Evolutionary conservation across 1,140 invertebrate genomes (phyloP), one percentile per base, ranked within the genome.

Genomic region (Meteorus sp.): DNA sequence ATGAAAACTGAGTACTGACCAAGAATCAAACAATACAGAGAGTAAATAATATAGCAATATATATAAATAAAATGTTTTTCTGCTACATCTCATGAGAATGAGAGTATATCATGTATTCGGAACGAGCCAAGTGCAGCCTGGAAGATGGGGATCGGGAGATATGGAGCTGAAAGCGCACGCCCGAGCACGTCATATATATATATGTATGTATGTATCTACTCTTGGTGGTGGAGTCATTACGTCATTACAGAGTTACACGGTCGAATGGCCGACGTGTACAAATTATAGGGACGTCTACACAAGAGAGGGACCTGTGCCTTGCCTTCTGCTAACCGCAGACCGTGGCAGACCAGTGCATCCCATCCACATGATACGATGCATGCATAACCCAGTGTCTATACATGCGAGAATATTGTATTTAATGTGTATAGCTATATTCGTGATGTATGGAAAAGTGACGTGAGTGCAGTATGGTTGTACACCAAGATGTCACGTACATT

Each of bases 161-260:
- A 22, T 19, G 8, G 19, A 44, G 19, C 15, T 44, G 9, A 5
- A 44, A 11, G 19, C 20, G 45, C 11, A 22, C 23, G 27, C 20
- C 22, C 22, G 23, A 5, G 17, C 20, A 11, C 23, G 22, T n/a
- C n/a, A n/a, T n/a, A n/a, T n/a, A n/a, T n/a, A n/a, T n/a, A n/a
- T n/a, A n/a, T n/a, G n/a, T n/a, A n/a, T n/a, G n/a, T n/a, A n/a
- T n/a, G n/a, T n/a, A n/a, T n/a, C n/a, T 43, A 31, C 51, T 44
- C 53, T 37, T 20, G 31, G n/a, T 19, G 31, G 53, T 50, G 4
- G 59, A 60, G 64, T 66, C 66, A 68, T 68, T 68, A 66, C 66
- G 62, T 66, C 59, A 68, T 66, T 68, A 68, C 61, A 39, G 44
- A 63, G 65, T 68, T 68, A 68, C 64, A 68, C 59, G 64, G 44